Conservation (phyloP, 2,888 invertebrate species). For the Gari tellinella region DNA sequence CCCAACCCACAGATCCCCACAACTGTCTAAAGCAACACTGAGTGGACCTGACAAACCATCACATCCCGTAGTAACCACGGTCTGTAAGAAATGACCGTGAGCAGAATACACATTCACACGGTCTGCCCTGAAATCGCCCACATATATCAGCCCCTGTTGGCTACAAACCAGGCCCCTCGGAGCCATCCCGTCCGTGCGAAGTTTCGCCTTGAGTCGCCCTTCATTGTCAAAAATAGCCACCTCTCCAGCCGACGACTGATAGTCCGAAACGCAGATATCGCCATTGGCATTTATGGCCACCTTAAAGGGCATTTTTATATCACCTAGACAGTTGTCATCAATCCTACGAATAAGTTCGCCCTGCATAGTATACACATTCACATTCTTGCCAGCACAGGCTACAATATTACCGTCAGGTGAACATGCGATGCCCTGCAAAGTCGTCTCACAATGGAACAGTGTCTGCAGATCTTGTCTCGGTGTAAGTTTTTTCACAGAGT, state of each 20-base stretch:
- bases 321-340: conserved; percentile 15
- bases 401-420: conserved; percentile 36
- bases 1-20: conserved; percentile 54
- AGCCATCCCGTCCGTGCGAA: conserved; percentile 59
- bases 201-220: conserved; percentile 35
- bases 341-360: conserved; percentile 25
- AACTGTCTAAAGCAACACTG: conserved; percentile 44
- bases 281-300: conserved; percentile 49
- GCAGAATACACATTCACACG: conserved; percentile 52
- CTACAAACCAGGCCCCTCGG: conserved; percentile 51
- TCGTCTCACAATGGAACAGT: conserved; percentile 37
- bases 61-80: conserved; percentile 15
- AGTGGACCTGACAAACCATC: conserved; percentile 52
- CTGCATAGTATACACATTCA: conserved; percentile 20
- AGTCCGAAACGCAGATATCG: conserved; percentile 57
- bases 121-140: conserved; percentile 51
- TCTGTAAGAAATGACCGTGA: conserved; percentile 56
- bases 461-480: conserved; percentile 15
- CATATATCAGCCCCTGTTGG: conserved; percentile 50
- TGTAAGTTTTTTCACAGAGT: conserved; percentile 28
- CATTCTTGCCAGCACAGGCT: conserved; percentile 28
- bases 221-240: conserved; percentile 49
- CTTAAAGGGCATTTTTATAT: conserved; percentile 58
- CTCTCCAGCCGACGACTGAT: conserved; percentile 50
- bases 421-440: conserved; percentile 47